Conservation (phyloP, 2,797 vertebrate species). For the Podargus strigoides region DNA sequence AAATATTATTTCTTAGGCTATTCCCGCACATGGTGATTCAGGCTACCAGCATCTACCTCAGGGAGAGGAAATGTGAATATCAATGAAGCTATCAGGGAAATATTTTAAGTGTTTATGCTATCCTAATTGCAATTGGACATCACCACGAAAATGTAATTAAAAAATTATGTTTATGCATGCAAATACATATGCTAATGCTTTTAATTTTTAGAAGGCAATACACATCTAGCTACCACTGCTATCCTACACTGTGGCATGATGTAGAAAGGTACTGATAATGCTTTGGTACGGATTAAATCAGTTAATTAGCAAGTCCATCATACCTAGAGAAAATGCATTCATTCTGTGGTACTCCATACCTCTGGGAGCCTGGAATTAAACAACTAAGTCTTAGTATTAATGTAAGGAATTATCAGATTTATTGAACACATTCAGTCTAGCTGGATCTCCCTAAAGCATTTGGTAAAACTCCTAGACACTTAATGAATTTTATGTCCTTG, state of each 20-base stretch:
- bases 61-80: background rate
- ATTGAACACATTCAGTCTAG: background rate
- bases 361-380: constrained; percentile 12
- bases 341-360: background rate
- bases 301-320: background rate
- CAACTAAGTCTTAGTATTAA: background rate
- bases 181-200: background rate
- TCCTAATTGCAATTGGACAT: background rate
- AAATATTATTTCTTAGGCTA: background rate
- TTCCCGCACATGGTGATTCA: background rate
- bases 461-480: background rate
- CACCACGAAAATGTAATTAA: background rate
- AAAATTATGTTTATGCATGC: background rate
- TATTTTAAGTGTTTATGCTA: background rate
- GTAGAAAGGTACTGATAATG: background rate
- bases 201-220: background rate
- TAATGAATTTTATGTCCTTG: background rate
- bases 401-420: constrained; percentile 39
- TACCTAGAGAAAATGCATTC: background rate
- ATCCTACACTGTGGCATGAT: background rate
- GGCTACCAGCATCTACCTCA: background rate
- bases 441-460: background rate
- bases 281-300: background rate
- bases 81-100: background rate
- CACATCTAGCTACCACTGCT: background rate